Conservation (phyloP, 2,888 invertebrate genomes). For the Philopedon plagiatum region DNA sequence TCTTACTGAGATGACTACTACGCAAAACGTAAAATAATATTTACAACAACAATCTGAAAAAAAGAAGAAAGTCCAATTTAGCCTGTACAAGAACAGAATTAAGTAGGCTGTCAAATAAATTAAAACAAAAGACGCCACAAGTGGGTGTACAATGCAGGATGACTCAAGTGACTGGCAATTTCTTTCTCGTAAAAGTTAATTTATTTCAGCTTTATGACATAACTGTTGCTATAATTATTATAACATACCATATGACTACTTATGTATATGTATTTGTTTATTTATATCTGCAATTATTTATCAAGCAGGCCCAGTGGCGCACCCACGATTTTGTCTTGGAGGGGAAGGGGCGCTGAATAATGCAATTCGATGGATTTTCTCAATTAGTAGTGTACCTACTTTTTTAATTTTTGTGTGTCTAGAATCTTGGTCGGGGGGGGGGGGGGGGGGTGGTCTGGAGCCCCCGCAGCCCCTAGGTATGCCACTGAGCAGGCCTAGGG, state of each 20-base stretch:
- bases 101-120: conserved; percentile 29
- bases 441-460: no score
- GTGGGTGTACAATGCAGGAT: conserved; percentile 23
- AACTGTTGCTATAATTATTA: background rate
- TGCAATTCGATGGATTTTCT: no score
- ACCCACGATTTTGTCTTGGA: no score
- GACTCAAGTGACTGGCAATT: conserved; percentile 20
- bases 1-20: background rate
- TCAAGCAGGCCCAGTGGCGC: no score
- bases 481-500: no score
- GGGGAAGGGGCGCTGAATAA: no score
- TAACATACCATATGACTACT: background rate
- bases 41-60: background rate
- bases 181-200: conserved; percentile 22
- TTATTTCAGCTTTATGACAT: conserved; percentile 10
- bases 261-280: no score
- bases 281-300: no score
- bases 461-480: no score
- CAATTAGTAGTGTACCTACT: no score
- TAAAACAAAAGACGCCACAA: conserved; percentile 24
- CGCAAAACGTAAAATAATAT: background rate
- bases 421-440: no score
- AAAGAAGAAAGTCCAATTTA: conserved; percentile 8
- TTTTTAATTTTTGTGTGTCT: no score
- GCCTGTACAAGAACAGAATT: conserved; percentile 9